Percentiles rank a stretch among this genome's conserved stretches.
Evolutionary conservation across 30 jellyfish, hydroid and myxozoan genomes (phyloP).

Genomic region (Mastigias papua): DNA sequence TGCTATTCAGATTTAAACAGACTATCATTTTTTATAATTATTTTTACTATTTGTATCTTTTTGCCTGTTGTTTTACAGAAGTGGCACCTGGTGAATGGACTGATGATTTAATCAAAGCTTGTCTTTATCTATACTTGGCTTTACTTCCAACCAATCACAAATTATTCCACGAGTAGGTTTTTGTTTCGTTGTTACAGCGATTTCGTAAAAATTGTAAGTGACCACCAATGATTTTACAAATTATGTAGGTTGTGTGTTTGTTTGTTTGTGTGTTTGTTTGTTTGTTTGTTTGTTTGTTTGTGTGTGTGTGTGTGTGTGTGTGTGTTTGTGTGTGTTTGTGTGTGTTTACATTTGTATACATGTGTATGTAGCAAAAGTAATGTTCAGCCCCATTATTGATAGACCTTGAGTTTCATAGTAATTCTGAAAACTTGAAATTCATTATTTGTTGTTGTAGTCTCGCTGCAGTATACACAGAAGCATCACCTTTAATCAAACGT

Average conservation of each 20-base stretch:
- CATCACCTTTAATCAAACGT: conserved; percentile 90
- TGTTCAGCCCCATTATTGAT: too few relatives aligned
- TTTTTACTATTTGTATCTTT: too few relatives aligned
- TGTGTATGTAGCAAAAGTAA: too few relatives aligned
- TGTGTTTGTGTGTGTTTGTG: too few relatives aligned
- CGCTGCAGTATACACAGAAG: conserved; percentile 95
- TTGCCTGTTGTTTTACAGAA: conserved; percentile 52
- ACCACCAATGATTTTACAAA: not conserved
- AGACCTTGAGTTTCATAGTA: too few relatives aligned
- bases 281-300: too few relatives aligned
- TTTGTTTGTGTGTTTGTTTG: not conserved
- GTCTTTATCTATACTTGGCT: conserved; percentile 92
- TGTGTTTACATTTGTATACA: too few relatives aligned
- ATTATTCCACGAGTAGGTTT: conserved; percentile 91
- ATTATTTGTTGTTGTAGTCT: conserved; percentile 58
- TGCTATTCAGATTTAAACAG: too few relatives aligned
- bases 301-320: too few relatives aligned
- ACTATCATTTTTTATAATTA: too few relatives aligned
- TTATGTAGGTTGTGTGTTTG: not conserved
- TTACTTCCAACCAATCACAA: conserved; percentile 91
- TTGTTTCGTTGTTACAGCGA: not conserved
- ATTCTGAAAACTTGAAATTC: not conserved
- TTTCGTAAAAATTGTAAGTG: not conserved
- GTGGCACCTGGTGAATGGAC: conserved; percentile 93
- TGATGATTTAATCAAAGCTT: conserved; percentile 96